phyloP scores from a whole-genome alignment of 2,888 invertebrate genomes.

The Thereva unica region DNA sequence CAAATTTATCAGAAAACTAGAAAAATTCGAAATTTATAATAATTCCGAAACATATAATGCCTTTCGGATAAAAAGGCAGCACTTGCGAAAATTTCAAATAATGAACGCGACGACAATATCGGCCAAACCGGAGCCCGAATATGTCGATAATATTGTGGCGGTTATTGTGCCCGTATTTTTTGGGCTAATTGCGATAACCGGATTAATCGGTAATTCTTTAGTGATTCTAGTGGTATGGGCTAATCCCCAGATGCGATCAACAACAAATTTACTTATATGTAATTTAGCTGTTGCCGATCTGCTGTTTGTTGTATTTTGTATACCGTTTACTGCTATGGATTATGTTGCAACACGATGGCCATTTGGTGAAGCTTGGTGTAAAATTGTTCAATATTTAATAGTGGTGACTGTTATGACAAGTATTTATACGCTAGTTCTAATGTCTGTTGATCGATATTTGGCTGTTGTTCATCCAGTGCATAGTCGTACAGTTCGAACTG shows the following conservation, averaged over 20 bases:
- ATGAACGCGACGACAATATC: no score
- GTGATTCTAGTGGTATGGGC: constrained; percentile 86
- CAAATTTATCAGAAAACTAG: no score
- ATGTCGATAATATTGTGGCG: constrained; percentile 63
- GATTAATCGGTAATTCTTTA: constrained; percentile 83
- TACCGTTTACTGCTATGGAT: constrained; percentile 89
- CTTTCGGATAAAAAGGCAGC: no score
- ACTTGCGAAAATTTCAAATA: no score
- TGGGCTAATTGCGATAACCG: constrained; percentile 80
- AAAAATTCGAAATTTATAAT: no score
- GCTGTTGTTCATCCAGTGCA: constrained; percentile 92
- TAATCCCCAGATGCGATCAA: constrained; percentile 89
- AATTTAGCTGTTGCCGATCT: constrained; percentile 88
- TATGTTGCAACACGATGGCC: constrained; percentile 86
- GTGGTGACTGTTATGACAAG: constrained; percentile 90
- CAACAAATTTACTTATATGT: constrained; percentile 90
- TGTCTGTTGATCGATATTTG: constrained; percentile 89
- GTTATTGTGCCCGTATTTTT: constrained; percentile 80
- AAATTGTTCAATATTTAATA: constrained; percentile 86
- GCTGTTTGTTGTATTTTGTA: constrained; percentile 88
- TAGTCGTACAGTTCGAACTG: constrained; percentile 81
- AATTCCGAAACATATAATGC: no score
- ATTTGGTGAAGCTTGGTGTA: constrained; percentile 86
- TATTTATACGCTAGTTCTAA: constrained; percentile 89
- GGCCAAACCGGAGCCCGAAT: no score